Evolutionary conservation across 2,888 invertebrate species (phyloP), one percentile per base, ranked within the genome.

Genomic region (Pyrgus malvae): DNA sequence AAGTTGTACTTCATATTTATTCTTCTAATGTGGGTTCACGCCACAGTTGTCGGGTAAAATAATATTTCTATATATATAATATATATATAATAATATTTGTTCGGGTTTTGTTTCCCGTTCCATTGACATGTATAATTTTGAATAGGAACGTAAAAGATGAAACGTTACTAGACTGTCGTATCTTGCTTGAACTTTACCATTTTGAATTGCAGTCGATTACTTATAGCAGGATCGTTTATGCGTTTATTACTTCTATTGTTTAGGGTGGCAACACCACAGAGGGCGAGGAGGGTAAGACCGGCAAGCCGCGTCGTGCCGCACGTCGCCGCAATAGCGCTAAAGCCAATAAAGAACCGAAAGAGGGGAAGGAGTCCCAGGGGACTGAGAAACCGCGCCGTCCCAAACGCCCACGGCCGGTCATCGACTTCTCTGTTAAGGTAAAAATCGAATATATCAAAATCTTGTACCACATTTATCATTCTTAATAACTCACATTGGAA

Each of bases 341-440:
- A 69, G 79, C 85, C 0, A 72, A n/a, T 1, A 85, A 85, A 61
- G 80, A 77, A 8, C 68, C 60, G 57, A 65, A 67, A 35, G 70
- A 66, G 40, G 66, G 69, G 4, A 71, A 69, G 25, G 68, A 72
- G 19, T n/a, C 3, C 8, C 3, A n/a, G 11, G 29, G 12, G n/a
- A 9, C 12, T 11, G 8, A 11, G 3, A 12, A 12, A 5, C 80
- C 80, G 29, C 69, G 82, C 6, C 80, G 86, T 17, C 68, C 78
- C 48, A 79, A 77, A 63, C 75, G 84, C 0, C 82, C 82, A 9
- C 73, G 80, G 7, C 84, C 87, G 0, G 84, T 86, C 55, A 90
- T 92, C 17, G 92, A 92, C 58, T 93, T 93, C 75, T 92, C 93
- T 4, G 83, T 91, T 49, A 90, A 90, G 86, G 90, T 88, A 62